These are phyloP conservation scores for Nezara viridula DNA, from an alignment of 2,888 invertebrate genomes.

Conservation along the genomic window DNA sequence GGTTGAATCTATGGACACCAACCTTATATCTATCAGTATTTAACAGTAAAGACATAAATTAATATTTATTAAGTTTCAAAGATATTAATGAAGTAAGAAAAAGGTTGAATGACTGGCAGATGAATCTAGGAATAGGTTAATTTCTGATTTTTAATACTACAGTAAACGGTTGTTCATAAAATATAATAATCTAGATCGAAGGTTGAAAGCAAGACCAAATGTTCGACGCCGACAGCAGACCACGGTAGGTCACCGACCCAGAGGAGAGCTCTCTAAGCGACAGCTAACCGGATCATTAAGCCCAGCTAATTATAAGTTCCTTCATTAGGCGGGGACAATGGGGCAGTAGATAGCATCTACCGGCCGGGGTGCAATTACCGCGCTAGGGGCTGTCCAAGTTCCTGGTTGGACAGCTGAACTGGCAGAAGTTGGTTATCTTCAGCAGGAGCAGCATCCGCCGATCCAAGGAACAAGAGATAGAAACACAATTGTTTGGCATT, in stretches of 20 bases:
- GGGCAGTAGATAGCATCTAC: conserved; percentile 17
- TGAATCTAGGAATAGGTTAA: too few relatives aligned
- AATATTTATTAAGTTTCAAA: background rate
- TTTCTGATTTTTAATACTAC: too few relatives aligned
- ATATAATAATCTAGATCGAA: too few relatives aligned
- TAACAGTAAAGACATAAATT: background rate
- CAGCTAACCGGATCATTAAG: conserved; percentile 41
- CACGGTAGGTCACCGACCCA: conserved; percentile 20
- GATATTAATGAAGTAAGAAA: background rate
- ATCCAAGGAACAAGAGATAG: too few relatives aligned
- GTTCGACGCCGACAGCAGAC: background rate
- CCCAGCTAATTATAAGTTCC: conserved; percentile 44
- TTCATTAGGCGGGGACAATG: conserved; percentile 43
- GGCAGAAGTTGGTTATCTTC: too few relatives aligned
- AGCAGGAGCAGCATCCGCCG: too few relatives aligned
- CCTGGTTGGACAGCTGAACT: background rate
- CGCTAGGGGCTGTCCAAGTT: background rate
- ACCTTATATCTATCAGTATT: too few relatives aligned
- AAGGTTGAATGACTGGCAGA: background rate
- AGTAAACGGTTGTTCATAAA: too few relatives aligned
- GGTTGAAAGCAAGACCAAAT: background rate
- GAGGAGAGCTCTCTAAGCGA: conserved; percentile 8
- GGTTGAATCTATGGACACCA: too few relatives aligned
- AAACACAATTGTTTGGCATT: too few relatives aligned
- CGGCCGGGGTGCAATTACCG: background rate